Base-by-base conservation (phyloP, 2,113 vertebrate genomes). In the Gavialis gangeticus region DNA sequence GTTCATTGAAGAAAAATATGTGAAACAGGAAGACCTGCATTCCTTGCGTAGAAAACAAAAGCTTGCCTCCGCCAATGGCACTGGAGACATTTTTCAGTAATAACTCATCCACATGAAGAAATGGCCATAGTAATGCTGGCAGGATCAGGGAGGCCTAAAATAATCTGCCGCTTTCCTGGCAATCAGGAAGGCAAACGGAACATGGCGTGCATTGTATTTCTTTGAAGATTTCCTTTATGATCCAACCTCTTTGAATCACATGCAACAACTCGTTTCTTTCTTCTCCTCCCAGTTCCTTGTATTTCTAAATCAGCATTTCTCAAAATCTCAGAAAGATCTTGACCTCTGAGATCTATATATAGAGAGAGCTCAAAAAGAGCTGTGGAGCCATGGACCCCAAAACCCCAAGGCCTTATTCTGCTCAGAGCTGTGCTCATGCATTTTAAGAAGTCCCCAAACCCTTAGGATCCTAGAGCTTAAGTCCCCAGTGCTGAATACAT, bases 1-100 rank as follows among this genome's bases (percentile, higher is more conserved):
- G 1, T 57, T 96, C 95, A 96, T 91, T 95, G 92, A 96, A 92
- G 87, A 96, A 93, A 97, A 95, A 82, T 94, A 96, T 84, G 89
- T 95, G 90, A 88, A 94, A 94, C 92, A 94, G 95, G 94, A 97
- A 96, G 91, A 96, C 90, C 93, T 95, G 82, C 92, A 96, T 95
- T 96, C 95, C 84, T 92, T 84, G 82, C 6, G 75, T 88, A 87
- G 91, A 96, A 97, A 97, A 95, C 91, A 97, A 93, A 91, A 91
- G 78, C 10, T 46, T 6, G 34, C 54, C 85, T 89, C 64, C 91
- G 95, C 94, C 94, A 95, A 28, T 13, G 64, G 85, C 96, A 71
- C 14, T 12, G 69, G 19, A 71, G 30, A 71, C 19, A 94, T 97
- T 95, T 95, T 92, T 96, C 87, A 84, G 87, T 85, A 94, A 82